Conservation (phyloP, 2,797 vertebrate species). For the Bucorvus abyssinicus region DNA sequence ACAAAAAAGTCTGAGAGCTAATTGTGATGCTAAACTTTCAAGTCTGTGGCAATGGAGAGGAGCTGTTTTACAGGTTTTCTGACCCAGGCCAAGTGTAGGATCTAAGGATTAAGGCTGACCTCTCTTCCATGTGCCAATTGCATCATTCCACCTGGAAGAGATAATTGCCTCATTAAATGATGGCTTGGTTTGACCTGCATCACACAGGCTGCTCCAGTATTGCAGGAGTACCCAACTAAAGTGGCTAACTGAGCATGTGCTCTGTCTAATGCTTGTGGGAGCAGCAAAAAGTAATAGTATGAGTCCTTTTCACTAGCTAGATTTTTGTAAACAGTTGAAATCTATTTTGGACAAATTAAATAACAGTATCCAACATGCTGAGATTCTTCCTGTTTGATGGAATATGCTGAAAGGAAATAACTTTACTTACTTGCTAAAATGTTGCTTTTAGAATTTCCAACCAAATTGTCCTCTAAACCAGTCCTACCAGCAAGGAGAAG, state of each 20-base stretch:
- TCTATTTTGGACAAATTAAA: neutral
- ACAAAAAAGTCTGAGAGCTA: neutral
- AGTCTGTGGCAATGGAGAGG: neutral
- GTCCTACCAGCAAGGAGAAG: neutral
- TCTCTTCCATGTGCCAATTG: neutral
- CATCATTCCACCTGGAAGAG: neutral
- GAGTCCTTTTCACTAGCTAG: neutral
- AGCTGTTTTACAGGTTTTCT: neutral
- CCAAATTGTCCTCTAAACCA: neutral
- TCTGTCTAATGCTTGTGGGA: neutral
- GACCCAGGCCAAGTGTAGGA: neutral
- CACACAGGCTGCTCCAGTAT: neutral
- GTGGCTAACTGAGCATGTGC: neutral
- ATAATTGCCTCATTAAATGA: neutral
- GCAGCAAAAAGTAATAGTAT: neutral
- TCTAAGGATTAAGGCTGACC: neutral
- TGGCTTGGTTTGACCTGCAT: neutral
- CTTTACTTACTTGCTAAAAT: conserved; percentile 11
- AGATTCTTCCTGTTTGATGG: neutral
- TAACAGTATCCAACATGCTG: neutral
- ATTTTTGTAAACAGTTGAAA: neutral
- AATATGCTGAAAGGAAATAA: neutral
- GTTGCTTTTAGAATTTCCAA: neutral
- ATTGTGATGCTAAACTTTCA: neutral
- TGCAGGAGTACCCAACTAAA: neutral